phyloP scores from a whole-genome alignment of 35 echinoderm and acorn worm species.

The Ophiothrix spiculata region DNA sequence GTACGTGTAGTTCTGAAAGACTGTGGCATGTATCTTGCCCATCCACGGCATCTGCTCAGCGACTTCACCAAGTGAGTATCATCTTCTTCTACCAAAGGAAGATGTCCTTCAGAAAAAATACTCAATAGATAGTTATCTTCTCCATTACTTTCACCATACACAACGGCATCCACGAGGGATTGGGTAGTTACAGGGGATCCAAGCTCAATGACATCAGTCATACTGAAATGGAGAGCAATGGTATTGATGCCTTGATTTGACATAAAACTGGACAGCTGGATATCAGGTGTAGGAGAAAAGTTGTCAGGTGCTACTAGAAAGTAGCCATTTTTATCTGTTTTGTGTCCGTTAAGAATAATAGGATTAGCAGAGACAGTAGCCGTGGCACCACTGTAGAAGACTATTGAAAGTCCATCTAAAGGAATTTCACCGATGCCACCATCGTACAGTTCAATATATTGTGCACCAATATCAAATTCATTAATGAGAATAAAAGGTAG shows the following conservation, averaged over 20 bases:
- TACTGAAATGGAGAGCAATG: slow-evolving; percentile 62
- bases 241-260: slow-evolving; percentile 50
- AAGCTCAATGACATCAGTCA: slow-evolving; percentile 22
- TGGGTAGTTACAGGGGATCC: slow-evolving; percentile 37
- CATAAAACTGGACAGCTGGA: slow-evolving; percentile 12
- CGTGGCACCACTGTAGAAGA: slow-evolving; percentile 43
- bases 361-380: slow-evolving; percentile 38
- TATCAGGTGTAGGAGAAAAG: slow-evolving; percentile 30
- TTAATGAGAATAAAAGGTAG: slow-evolving; percentile 65
- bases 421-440: slow-evolving; percentile 60
- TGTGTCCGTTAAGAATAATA: slow-evolving; percentile 41
- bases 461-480: slow-evolving; percentile 66
- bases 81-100: slow-evolving; percentile 27
- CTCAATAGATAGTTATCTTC: slow-evolving; percentile 33
- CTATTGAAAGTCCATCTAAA: slow-evolving; percentile 52
- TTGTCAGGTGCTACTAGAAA: slow-evolving; percentile 49
- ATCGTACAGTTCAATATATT: slow-evolving; percentile 79
- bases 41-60: slow-evolving; percentile 74
- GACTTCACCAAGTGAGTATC: slow-evolving; percentile 15
- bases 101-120: slow-evolving; percentile 42
- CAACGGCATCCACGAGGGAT: slow-evolving; percentile 71
- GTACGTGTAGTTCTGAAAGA: slow-evolving; percentile 31
- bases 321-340: slow-evolving; percentile 60
- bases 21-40: slow-evolving; percentile 35
- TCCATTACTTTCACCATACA: slow-evolving; percentile 50